phyloP scores from a whole-genome alignment of 2,113 vertebrate species.

The Natator depressus region DNA sequence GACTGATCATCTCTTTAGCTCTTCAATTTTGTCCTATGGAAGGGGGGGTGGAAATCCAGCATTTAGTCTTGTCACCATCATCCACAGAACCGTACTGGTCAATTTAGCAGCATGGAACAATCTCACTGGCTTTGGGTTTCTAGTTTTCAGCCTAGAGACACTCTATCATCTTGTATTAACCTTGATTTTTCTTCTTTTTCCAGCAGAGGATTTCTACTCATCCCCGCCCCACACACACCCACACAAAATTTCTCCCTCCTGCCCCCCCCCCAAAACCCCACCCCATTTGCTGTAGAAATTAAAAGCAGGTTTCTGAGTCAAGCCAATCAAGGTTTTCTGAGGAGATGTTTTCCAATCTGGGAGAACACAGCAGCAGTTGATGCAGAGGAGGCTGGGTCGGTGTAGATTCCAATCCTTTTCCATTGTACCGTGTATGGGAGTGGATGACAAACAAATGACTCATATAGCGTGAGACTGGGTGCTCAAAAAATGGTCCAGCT shows the following conservation, averaged over 20 bases:
- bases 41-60: background rate
- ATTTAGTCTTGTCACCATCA: background rate
- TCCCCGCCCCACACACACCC: too few relatives aligned
- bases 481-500: background rate
- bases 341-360: background rate
- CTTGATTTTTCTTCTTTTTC: background rate
- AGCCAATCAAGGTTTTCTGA: background rate
- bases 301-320: background rate
- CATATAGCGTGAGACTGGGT: background rate
- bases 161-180: background rate
- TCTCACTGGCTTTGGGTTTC: background rate
- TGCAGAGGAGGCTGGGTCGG: background rate
- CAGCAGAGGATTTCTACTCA: background rate
- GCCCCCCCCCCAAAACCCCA: too few relatives aligned
- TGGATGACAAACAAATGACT: constrained; percentile 8
- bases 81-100: background rate
- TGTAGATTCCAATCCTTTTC: background rate
- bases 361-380: background rate
- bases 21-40: background rate
- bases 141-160: background rate
- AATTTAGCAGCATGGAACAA: background rate
- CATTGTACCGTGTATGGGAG: background rate
- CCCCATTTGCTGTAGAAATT: background rate
- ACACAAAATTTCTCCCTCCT: too few relatives aligned
- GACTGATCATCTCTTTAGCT: too few relatives aligned